Conservation (phyloP, 2,113 vertebrate genomes). For the Platysternon megacephalum region DNA sequence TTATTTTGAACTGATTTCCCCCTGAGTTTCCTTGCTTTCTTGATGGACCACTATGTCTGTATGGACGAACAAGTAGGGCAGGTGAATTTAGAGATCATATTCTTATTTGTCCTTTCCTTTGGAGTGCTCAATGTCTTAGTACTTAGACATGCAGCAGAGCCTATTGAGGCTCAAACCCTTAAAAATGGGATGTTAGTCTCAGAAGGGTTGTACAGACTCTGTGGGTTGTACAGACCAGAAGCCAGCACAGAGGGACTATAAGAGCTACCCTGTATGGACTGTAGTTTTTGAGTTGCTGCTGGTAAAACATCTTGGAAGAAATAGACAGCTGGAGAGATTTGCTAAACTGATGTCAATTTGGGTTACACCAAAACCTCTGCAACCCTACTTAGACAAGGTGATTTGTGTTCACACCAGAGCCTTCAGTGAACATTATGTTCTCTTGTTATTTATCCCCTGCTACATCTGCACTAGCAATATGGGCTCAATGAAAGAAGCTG, state of each 20-base stretch:
- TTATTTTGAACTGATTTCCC: neutral
- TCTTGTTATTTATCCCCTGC: neutral
- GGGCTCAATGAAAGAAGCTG: rapidly evolving
- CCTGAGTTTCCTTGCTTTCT: rapidly evolving
- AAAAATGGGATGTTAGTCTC: neutral
- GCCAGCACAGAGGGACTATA: too few relatives aligned
- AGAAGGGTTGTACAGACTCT: neutral
- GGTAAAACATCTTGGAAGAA: too few relatives aligned
- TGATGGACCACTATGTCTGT: neutral
- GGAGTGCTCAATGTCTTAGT: rapidly evolving
- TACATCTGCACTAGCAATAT: neutral
- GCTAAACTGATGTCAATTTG: too few relatives aligned
- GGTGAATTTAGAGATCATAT: rapidly evolving
- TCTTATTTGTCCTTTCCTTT: rapidly evolving
- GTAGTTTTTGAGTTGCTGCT: too few relatives aligned
- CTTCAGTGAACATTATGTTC: too few relatives aligned
- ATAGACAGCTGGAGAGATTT: too few relatives aligned
- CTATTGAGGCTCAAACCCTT: neutral
- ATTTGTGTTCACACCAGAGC: too few relatives aligned
- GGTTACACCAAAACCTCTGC: too few relatives aligned
- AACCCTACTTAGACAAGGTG: too few relatives aligned
- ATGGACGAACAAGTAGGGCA: neutral
- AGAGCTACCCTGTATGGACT: too few relatives aligned
- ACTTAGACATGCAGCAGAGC: neutral
- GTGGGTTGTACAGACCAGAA: too few relatives aligned